Percentiles rank a stretch among this genome's conserved stretches.
phyloP scores from a whole-genome alignment of 2,797 vertebrate species.

The Melanogrammus aeglefinus region DNA sequence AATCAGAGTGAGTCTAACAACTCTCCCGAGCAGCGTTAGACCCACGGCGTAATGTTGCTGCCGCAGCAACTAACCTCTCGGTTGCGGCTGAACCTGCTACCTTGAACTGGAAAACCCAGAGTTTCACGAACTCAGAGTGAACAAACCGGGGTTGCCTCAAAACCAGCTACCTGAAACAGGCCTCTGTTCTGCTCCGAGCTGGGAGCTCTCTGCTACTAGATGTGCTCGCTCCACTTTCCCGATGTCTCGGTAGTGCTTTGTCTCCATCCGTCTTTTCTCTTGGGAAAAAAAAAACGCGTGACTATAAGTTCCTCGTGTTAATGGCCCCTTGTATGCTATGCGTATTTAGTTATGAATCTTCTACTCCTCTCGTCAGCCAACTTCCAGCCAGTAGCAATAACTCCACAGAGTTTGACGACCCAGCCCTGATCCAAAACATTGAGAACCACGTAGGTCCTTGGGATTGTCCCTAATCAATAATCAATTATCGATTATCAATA shows the following conservation, averaged over 20 bases:
- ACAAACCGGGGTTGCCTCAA: too few species aligned
- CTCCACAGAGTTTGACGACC: slow-evolving; percentile 95
- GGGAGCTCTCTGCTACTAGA: neutral
- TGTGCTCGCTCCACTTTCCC: neutral
- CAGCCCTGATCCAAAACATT: slow-evolving; percentile 91
- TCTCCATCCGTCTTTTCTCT: neutral
- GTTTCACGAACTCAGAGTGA: too few species aligned
- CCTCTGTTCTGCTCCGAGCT: neutral
- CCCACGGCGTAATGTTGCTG: too few species aligned
- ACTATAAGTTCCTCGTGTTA: neutral
- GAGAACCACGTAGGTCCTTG: slow-evolving; percentile 81
- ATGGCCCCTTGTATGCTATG: neutral
- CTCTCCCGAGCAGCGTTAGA: too few species aligned
- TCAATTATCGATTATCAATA: too few species aligned
- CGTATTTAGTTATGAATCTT: slow-evolving; percentile 30
- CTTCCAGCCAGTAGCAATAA: slow-evolving; percentile 80
- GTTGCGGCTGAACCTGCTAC: too few species aligned
- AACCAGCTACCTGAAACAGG: too few species aligned
- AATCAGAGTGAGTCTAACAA: too few species aligned
- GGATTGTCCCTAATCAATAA: too few species aligned
- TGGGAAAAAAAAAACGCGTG: too few species aligned
- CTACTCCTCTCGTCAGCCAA: slow-evolving; percentile 72
- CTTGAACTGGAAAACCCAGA: too few species aligned
- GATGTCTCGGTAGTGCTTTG: neutral
- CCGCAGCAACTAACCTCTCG: too few species aligned